Evolutionary conservation across 2,113 vertebrate species (phyloP).

Genomic region (Fulmarus glacialis): DNA sequence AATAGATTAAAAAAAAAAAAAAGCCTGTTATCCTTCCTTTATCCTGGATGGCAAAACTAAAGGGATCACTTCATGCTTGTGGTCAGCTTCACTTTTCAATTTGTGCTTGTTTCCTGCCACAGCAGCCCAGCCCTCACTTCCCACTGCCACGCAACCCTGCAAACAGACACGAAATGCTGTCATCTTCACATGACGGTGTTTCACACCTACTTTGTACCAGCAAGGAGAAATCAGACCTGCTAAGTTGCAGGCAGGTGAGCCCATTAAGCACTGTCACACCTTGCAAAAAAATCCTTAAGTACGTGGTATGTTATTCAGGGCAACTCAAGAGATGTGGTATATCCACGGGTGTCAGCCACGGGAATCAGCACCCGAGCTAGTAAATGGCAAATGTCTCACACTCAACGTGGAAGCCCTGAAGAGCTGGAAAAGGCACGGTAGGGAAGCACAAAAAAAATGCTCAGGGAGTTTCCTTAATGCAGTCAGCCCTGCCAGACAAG

Average conservation of each 20-base stretch:
- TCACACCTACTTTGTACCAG: background rate
- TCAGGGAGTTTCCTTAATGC: background rate
- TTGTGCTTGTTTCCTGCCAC: background rate
- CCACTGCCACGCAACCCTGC: background rate
- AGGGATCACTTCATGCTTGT: background rate
- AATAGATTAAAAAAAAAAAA: background rate
- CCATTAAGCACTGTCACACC: background rate
- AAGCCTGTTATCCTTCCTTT: background rate
- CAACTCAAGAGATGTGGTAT: background rate
- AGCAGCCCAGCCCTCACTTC: background rate
- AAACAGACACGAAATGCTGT: background rate
- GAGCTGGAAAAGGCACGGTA: background rate
- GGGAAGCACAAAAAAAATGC: background rate
- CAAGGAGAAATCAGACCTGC: background rate
- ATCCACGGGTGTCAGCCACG: background rate
- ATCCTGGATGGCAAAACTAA: background rate
- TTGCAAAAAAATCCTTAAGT: background rate
- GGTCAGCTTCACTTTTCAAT: background rate
- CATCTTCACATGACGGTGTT: background rate
- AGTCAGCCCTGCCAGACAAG: background rate
- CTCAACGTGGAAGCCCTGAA: background rate
- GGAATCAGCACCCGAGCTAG: background rate
- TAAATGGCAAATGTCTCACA: background rate
- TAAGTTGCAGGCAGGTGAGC: background rate
- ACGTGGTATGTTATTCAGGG: background rate